phyloP scores from a whole-genome alignment of 2,113 vertebrate species.

The Pachycephala philippinensis region DNA sequence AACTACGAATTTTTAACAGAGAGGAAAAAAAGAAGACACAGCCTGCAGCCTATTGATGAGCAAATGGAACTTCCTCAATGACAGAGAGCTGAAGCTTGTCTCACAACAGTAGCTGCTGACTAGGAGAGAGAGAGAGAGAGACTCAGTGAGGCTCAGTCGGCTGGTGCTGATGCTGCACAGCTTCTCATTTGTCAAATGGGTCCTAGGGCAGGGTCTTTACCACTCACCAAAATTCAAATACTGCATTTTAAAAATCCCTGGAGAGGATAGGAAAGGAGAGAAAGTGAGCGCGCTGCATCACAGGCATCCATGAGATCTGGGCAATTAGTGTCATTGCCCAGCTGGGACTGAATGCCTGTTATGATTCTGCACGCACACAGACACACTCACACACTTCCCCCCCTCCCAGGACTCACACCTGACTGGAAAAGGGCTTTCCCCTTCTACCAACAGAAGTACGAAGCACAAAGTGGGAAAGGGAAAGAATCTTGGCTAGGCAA shows the following conservation, averaged over 20 bases:
- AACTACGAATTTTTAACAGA: conserved; percentile 25
- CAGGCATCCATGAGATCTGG: conserved; percentile 67
- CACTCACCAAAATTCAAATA: conserved; percentile 82
- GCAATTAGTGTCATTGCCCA: conserved; percentile 72
- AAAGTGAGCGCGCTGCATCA: conserved; percentile 53
- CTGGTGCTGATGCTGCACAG: conserved; percentile 70
- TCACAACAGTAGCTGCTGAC: conserved; percentile 72
- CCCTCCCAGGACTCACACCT: conserved; percentile 27
- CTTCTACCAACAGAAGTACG: neutral
- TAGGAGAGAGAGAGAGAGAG: conserved; percentile 60
- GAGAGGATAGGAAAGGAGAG: conserved; percentile 64
- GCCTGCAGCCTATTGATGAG: conserved; percentile 74
- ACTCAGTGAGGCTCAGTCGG: conserved; percentile 71
- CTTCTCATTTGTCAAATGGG: conserved; percentile 84
- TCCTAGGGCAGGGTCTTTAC: conserved; percentile 77
- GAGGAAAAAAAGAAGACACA: conserved; percentile 26
- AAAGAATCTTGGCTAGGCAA: neutral
- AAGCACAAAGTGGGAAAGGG: neutral
- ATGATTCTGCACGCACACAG: conserved; percentile 32
- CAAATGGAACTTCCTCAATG: conserved; percentile 75
- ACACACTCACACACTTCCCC: neutral
- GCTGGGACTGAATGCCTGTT: conserved; percentile 67
- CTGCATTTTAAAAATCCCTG: conserved; percentile 77
- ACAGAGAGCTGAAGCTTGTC: conserved; percentile 70
- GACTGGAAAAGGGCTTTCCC: conserved; percentile 53